phyloP scores from a whole-genome alignment of 2,888 invertebrate species.

The Trachelus troglodyta region DNA sequence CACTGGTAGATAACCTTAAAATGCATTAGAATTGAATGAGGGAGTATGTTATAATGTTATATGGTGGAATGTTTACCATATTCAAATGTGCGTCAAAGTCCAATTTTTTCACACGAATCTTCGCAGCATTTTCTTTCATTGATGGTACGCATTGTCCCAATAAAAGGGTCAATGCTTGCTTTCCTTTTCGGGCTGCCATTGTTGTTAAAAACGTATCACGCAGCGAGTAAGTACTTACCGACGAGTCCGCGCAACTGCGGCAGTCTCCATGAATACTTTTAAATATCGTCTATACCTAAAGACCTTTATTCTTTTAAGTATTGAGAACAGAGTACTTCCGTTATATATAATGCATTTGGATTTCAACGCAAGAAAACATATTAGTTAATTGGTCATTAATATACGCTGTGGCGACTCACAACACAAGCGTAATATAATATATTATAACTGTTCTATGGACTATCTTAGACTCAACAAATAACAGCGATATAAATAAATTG shows the following conservation, averaged over 20 bases:
- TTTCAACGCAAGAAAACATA: background rate
- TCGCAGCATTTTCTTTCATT: conserved; percentile 80
- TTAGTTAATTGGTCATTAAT: background rate
- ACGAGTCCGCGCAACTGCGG: background rate
- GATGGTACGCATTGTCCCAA: conserved; percentile 85
- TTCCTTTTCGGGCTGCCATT: background rate
- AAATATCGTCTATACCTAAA: background rate
- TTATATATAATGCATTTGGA: too few species aligned
- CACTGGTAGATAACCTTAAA: conserved; percentile 38
- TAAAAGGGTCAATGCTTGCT: conserved; percentile 54
- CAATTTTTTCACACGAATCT: conserved; percentile 80
- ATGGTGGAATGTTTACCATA: conserved; percentile 73
- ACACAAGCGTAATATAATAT: conserved; percentile 1
- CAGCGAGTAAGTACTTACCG: background rate
- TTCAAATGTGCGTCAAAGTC: conserved; percentile 80
- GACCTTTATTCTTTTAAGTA: background rate
- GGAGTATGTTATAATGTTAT: conserved; percentile 14
- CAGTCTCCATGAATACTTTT: background rate
- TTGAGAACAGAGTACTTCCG: too few species aligned
- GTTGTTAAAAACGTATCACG: background rate
- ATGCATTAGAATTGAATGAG: conserved; percentile 8
- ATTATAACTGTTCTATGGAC: too few species aligned
- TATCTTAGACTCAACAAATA: too few species aligned
- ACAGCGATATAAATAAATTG: too few species aligned
- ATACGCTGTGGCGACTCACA: background rate